Evolutionary conservation across 2,113 vertebrate genomes (phyloP).

Genomic region (Aphelocoma coerulescens): DNA sequence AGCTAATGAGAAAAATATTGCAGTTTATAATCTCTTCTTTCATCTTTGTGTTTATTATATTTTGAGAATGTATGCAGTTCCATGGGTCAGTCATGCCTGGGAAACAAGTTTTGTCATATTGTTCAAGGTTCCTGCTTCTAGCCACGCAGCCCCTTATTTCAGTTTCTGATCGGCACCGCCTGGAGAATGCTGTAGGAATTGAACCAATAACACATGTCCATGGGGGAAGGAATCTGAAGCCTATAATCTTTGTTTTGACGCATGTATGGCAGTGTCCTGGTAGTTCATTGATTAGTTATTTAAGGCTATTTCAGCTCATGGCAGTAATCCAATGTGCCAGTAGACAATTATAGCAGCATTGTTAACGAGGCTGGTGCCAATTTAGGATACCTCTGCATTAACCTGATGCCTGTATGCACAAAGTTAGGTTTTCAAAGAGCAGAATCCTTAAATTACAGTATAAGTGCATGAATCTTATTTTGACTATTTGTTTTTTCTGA

Average conservation of each 20-base stretch:
- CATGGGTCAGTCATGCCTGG: background rate
- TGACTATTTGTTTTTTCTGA: background rate
- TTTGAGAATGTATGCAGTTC: background rate
- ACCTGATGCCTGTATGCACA: background rate
- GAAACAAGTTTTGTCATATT: background rate
- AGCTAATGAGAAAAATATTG: constrained; percentile 35
- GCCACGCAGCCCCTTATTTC: background rate
- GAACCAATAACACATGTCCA: background rate
- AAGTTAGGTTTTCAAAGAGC: background rate
- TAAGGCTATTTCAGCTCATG: background rate
- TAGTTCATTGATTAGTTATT: background rate
- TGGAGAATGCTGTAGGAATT: background rate
- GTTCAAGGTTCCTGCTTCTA: background rate
- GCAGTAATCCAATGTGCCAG: background rate
- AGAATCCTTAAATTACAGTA: background rate
- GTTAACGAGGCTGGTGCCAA: background rate
- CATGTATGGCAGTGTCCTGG: background rate
- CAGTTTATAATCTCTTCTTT: constrained; percentile 15
- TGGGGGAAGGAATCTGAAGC: background rate
- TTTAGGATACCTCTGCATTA: background rate
- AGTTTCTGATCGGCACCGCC: background rate
- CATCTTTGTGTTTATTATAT: constrained; percentile 27
- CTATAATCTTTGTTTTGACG: background rate
- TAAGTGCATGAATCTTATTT: background rate
- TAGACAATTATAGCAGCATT: background rate